Evolutionary conservation across 1,140 invertebrate genomes (phyloP).

Genomic region (Teleopsis dalmanni): DNA sequence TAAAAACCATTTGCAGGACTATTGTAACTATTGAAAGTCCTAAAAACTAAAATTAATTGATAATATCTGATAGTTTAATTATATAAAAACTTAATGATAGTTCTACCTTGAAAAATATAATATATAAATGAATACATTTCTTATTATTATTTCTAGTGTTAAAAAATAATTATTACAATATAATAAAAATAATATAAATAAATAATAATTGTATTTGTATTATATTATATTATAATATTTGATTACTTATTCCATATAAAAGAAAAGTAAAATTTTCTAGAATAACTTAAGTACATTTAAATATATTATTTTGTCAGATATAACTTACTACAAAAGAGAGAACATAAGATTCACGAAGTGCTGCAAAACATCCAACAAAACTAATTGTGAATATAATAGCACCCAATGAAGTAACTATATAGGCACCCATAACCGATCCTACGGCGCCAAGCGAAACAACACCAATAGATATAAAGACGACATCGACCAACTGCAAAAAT

Average conservation of each 20-base stretch:
- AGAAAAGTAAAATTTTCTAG: too few relatives aligned
- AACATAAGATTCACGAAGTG: conserved; percentile 10
- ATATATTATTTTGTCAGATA: not conserved
- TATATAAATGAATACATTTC: too few relatives aligned
- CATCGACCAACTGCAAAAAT: conserved; percentile 5
- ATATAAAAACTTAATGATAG: too few relatives aligned
- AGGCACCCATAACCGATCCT: conserved; percentile 8
- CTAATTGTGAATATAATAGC: conserved; percentile 7
- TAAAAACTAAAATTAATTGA: conserved; percentile 6
- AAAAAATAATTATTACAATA: too few relatives aligned
- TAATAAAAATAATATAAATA: not conserved
- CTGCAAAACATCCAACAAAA: conserved; percentile 9
- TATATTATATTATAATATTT: not conserved
- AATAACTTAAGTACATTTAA: too few relatives aligned
- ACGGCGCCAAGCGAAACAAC: conserved; percentile 28
- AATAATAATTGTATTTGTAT: not conserved
- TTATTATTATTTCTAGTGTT: too few relatives aligned
- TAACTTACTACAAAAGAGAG: conserved; percentile 11
- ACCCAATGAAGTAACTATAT: conserved; percentile 6
- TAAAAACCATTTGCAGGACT: conserved; percentile 16
- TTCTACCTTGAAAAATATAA: too few relatives aligned
- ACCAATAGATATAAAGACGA: conserved; percentile 35
- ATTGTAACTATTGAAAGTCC: conserved; percentile 3
- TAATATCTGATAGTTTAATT: too few relatives aligned
- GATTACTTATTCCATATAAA: not conserved